phyloP scores from a whole-genome alignment of 2,113 vertebrate species.

The Willisornis vidua region DNA sequence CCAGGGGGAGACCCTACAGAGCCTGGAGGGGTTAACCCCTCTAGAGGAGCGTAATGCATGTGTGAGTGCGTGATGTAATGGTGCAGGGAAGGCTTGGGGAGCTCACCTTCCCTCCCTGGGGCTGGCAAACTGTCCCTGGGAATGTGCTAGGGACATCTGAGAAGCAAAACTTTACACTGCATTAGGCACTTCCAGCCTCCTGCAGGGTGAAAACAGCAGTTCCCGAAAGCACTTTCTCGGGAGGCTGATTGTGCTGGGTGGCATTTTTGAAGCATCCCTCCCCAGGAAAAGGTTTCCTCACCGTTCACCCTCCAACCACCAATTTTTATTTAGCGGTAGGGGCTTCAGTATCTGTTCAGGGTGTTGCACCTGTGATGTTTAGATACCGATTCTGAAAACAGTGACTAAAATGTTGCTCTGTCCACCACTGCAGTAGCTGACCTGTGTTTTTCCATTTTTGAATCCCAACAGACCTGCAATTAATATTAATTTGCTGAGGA shows the following conservation, averaged over 20 bases:
- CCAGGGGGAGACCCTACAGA: not conserved
- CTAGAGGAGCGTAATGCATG: not conserved
- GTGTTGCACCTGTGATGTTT: not conserved
- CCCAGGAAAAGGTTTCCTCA: not conserved
- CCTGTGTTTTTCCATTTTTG: too few species aligned
- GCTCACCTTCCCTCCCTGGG: not conserved
- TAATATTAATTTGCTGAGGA: not conserved
- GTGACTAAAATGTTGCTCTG: not conserved
- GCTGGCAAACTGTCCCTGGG: not conserved
- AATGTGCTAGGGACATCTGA: not conserved
- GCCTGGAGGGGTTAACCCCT: not conserved
- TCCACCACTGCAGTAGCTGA: not conserved
- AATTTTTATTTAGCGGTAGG: not conserved
- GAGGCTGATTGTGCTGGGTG: not conserved
- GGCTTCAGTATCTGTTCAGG: not conserved
- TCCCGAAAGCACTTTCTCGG: accelerated
- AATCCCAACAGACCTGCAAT: not conserved
- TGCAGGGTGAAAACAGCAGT: not conserved
- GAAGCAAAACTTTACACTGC: not conserved
- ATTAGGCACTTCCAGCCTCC: not conserved
- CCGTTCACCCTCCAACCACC: not conserved
- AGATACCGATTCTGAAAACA: accelerated
- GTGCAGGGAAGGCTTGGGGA: not conserved
- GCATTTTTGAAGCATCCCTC: not conserved
- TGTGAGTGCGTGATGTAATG: not conserved